A percentile compares a stretch with the other conserved stretches of the same genome.
These are phyloP conservation scores for Mellilla xanthometata DNA, from an alignment of 2,888 invertebrate genomes.

Conservation along the genomic window DNA sequence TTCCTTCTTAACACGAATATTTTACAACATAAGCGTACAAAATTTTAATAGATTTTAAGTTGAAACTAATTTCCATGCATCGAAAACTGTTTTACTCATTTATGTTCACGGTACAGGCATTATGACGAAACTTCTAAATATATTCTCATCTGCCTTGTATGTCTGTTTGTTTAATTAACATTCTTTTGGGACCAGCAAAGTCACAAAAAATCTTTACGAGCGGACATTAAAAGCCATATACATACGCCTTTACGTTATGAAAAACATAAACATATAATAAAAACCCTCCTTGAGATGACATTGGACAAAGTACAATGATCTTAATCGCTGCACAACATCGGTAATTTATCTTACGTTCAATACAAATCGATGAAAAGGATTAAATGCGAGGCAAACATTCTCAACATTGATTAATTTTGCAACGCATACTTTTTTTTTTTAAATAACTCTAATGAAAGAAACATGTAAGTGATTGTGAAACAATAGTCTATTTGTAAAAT, in stretches of 20 bases:
- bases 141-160: conserved; percentile 4
- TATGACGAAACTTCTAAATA: conserved; percentile 3
- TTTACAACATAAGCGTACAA: not conserved
- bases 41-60: not conserved
- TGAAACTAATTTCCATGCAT: too few species aligned
- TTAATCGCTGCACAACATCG: conserved; percentile 20
- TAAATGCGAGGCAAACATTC: not conserved
- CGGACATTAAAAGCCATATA: conserved; percentile 18
- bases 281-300: conserved; percentile 28
- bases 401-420: too few species aligned
- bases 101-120: not conserved
- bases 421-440: too few species aligned
- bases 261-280: conserved; percentile 24
- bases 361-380: conserved; percentile 3
- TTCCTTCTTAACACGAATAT: too few species aligned
- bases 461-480: conserved; percentile 15
- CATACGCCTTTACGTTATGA: conserved; percentile 18
- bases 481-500: conserved; percentile 19
- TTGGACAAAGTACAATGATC: conserved; percentile 28
- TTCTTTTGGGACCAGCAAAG: conserved; percentile 11
- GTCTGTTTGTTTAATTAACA: conserved; percentile 17
- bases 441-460: conserved; percentile 3
- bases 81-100: conserved; percentile 6
- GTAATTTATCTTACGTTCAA: conserved; percentile 5
- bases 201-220: conserved; percentile 21